phyloP scores from a whole-genome alignment of 2,888 invertebrate species.

The Epinotia nisella region DNA sequence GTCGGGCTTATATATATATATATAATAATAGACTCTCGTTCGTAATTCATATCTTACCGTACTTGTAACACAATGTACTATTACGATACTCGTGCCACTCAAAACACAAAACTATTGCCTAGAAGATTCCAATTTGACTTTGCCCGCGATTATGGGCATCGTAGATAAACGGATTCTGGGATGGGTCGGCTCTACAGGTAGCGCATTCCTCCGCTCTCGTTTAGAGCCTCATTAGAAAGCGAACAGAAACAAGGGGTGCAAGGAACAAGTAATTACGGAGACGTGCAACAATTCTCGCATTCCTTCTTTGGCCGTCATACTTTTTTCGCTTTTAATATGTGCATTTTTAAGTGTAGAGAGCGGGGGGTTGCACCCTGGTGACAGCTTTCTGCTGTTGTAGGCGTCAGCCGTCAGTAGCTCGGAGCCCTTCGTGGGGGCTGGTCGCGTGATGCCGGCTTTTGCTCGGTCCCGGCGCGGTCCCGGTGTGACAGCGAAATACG shows the following conservation, averaged over 20 bases:
- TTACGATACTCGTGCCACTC: not conserved
- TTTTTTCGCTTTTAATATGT: slow-evolving; percentile 72
- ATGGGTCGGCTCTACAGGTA: slow-evolving; percentile 59
- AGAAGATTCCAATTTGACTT: slow-evolving; percentile 47
- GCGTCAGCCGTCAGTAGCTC: slow-evolving; percentile 72
- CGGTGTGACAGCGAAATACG: slow-evolving; percentile 45
- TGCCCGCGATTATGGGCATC: slow-evolving; percentile 47
- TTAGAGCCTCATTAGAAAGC: slow-evolving; percentile 55
- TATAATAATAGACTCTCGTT: no score
- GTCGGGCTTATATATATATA: no score
- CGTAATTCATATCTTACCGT: no score
- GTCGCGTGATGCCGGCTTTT: slow-evolving; percentile 55
- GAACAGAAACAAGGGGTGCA: slow-evolving; percentile 57
- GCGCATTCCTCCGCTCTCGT: slow-evolving; percentile 53
- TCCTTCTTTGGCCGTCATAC: slow-evolving; percentile 64
- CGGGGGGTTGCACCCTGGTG: slow-evolving; percentile 62
- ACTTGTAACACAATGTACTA: no score
- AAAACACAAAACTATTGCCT: slow-evolving; percentile 45
- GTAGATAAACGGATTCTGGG: slow-evolving; percentile 56
- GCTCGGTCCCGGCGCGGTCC: slow-evolving; percentile 20
- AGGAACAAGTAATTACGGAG: slow-evolving; percentile 61
- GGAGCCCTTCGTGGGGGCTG: slow-evolving; percentile 68
- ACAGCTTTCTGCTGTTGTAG: slow-evolving; percentile 58
- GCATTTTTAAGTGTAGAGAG: slow-evolving; percentile 71
- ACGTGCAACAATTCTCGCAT: slow-evolving; percentile 65